Percentiles rank a stretch among this genome's conserved stretches.
phyloP scores from a whole-genome alignment of 2,113 vertebrate species.

The Actenoides lindsayi region DNA sequence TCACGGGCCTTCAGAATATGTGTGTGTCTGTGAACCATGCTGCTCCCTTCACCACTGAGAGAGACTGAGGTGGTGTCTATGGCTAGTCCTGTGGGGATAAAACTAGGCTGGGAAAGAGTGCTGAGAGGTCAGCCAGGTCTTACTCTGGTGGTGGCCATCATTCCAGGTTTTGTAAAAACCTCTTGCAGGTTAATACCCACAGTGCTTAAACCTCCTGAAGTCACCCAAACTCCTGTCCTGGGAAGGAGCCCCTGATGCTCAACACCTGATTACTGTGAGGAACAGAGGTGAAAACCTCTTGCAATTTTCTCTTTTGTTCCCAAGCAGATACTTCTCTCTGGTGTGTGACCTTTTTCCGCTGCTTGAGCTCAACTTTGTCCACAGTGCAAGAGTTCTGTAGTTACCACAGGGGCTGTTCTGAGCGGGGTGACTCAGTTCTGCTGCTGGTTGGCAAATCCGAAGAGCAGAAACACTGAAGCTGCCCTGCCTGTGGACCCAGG shows the following conservation, averaged over 20 bases:
- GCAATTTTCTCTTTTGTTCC: background rate
- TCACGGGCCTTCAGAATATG: background rate
- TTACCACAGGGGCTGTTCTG: background rate
- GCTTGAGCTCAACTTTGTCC: background rate
- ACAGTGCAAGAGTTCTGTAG: background rate
- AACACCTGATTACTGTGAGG: background rate
- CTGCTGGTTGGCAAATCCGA: background rate
- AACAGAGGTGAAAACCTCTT: background rate
- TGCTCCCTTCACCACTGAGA: background rate
- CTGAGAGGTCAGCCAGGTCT: background rate
- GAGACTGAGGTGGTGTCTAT: background rate
- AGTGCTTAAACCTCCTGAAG: accelerated
- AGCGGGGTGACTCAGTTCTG: background rate
- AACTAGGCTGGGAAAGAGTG: background rate
- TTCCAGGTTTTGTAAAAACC: background rate
- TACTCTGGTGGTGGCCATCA: background rate
- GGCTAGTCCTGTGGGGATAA: background rate
- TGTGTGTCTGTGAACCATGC: background rate
- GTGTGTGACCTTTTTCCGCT: background rate
- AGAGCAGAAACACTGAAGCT: background rate
- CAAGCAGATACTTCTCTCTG: background rate
- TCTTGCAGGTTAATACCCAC: background rate
- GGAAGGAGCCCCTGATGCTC: background rate
- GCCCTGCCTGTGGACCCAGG: background rate
- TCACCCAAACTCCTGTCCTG: background rate